Evolutionary conservation across 2,888 invertebrate species (phyloP), one percentile per base, ranked within the genome.

Genomic region (Melanostoma mellinum): DNA sequence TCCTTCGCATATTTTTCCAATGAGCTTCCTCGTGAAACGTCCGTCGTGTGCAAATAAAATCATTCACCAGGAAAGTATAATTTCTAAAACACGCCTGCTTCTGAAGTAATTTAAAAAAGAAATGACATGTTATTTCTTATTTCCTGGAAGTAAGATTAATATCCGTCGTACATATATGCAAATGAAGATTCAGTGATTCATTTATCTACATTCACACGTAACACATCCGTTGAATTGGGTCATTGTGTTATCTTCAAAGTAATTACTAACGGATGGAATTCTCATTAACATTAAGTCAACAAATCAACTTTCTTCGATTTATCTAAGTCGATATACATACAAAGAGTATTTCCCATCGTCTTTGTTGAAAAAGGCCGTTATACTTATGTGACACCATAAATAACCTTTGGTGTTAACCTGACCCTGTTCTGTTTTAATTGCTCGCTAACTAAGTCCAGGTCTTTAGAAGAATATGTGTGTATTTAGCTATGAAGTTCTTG

Each of bases 221-320:
- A 52, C 35, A 52, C 67, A 68, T 10, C 74, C 56, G 52, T 48
- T 42, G 50, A 84, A 56, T 60, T 67, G 30, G 84, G 79, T 79
- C 84, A 79, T 60, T 50, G 20, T 74, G 42, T 67, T 74, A 71
- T 79, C 69, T 68, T n/a, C 33, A 30, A 42, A 60, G 50, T 69
- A 69, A 79, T 75, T 75, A 44, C 74, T 61, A 44, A 50, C 58
- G 78, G 79, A 84, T 79, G 78, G 79, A 84, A 84, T 65, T 56
- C 78, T 71, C 58, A 79, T 79, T 74, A 71, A 36, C 69, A 52
- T 40, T 32, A 60, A 68, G 42, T 61, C 52, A 48, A 48, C 65
- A 52, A 71, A 6, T 42, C 3, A 76, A 61, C 8, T 56, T 33
- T 48, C 40, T 68, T 79, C 79, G 68, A 74, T 79, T 63, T 50